Evolutionary conservation across 2,888 invertebrate genomes (phyloP), one percentile per base, ranked within the genome.

Genomic region (Morinoia aosen): DNA sequence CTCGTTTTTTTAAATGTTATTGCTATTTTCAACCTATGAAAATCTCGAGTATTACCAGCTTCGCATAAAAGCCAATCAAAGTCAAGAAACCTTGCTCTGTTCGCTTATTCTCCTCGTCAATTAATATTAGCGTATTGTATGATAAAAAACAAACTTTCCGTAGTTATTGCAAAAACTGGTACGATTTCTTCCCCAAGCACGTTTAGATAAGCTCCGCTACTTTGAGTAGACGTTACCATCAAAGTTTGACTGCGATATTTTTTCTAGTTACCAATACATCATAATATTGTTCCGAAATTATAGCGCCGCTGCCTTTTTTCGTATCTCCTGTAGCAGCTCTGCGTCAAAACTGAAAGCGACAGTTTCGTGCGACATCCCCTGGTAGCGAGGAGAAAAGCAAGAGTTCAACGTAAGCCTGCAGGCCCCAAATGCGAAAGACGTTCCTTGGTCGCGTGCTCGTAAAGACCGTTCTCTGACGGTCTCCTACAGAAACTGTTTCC

Each of bases 401-500:
- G 76, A 33, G 76, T 19, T 33, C 90, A 90, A 90, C 39, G 48
- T 33, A 90, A 90, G 93, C 93, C 57, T n/a, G n/a, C 56, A 33
- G 33, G 56, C 25, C 48, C 11, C 93, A 93, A 93, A 93, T 58
- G 93, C 93, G 11, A 33, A 33, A 57, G 93, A 33, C 56, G 93
- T 93, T 93, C 93, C 11, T 14, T 58, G 56, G 57, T 48, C 57
- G 39, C 14, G 33, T 25, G 25, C 57, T 58, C 93, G 57, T 93
- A 93, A 93, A 93, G 93, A 56, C 93, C n/a, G 57, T 93, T 57
- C 58, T 93, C 93, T 93, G 93, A 93, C 93, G 33, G 93, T 93
- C 93, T 93, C 57, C 93, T 93, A 93, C 93, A 93, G 93, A 93
- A 93, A 93, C 93, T 93, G 93, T 93, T 93, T 93, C 93, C 93